These are phyloP conservation scores for Cyprinodon variegatus DNA, from an alignment of 2,113 vertebrate species.

Conservation along the genomic window DNA sequence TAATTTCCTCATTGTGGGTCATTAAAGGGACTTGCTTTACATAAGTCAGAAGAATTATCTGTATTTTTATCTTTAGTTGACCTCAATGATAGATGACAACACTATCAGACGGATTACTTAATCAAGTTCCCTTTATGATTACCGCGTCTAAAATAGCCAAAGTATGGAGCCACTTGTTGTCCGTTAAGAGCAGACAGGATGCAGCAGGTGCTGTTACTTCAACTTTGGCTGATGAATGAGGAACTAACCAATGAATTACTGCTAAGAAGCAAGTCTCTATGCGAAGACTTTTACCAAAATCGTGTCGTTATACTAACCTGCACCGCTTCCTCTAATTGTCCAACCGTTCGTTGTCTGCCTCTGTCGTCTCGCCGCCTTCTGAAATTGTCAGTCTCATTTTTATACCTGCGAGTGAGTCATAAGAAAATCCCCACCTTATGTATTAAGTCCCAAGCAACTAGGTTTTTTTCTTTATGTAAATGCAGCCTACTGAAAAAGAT, in stretches of 20 bases:
- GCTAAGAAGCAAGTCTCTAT: slow-evolving; percentile 37
- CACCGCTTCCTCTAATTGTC: slow-evolving; percentile 58
- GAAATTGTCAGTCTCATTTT: slow-evolving; percentile 45
- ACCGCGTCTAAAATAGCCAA: not conserved
- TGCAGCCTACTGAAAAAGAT: slow-evolving; percentile 52
- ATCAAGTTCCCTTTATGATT: not conserved
- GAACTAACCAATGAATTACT: not conserved
- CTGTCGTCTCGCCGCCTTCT: slow-evolving; percentile 21
- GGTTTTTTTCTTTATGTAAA: slow-evolving; percentile 57
- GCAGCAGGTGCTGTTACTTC: slow-evolving; percentile 26
- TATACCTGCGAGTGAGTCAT: slow-evolving; percentile 70
- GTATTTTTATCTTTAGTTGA: not conserved
- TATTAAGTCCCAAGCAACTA: not conserved
- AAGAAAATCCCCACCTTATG: slow-evolving; percentile 49
- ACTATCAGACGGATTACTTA: not conserved
- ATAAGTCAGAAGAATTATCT: not conserved
- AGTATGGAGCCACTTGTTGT: not conserved
- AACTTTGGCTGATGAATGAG: slow-evolving; percentile 14
- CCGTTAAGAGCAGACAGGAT: slow-evolving; percentile 35
- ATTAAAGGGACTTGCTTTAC: too few relatives aligned
- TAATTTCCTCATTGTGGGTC: too few relatives aligned
- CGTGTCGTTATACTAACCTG: slow-evolving; percentile 56
- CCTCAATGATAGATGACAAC: not conserved
- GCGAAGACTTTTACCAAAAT: slow-evolving; percentile 18
- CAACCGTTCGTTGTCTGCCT: slow-evolving; percentile 7